phyloP scores from a whole-genome alignment of 2,888 invertebrate genomes.

The Flexamia atlantica region DNA sequence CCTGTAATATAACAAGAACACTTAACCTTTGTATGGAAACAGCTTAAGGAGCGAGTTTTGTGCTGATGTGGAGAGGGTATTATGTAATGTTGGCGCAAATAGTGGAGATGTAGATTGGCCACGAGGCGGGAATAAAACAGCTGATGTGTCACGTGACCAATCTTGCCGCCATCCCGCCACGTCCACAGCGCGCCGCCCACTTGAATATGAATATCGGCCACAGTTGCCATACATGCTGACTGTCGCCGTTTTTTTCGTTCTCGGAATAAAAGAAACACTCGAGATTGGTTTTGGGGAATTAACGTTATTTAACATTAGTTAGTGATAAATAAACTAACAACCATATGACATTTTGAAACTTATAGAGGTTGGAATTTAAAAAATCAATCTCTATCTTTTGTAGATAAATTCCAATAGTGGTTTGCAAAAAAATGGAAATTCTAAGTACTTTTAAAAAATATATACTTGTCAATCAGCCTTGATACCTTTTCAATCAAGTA shows the following conservation, averaged over 20 bases:
- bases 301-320: no score
- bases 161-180: constrained; percentile 32
- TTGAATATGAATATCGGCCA: constrained; percentile 24
- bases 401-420: no score
- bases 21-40: constrained; percentile 17
- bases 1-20: background rate
- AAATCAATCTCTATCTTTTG: no score
- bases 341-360: no score
- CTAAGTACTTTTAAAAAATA: no score
- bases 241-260: constrained; percentile 4
- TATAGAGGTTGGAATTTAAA: no score
- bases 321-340: no score
- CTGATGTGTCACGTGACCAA: constrained; percentile 44
- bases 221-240: background rate
- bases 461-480: no score
- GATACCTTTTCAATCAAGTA: no score
- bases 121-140: constrained; percentile 12
- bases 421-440: no score
- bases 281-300: no score
- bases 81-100: constrained; percentile 41
- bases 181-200: constrained; percentile 11
- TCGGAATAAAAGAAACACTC: no score
- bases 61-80: constrained; percentile 32
- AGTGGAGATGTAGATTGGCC: constrained; percentile 28
- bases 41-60: constrained; percentile 42